Conservation (phyloP, 2,888 invertebrate genomes). For the Chaitophorus viminalis region DNA sequence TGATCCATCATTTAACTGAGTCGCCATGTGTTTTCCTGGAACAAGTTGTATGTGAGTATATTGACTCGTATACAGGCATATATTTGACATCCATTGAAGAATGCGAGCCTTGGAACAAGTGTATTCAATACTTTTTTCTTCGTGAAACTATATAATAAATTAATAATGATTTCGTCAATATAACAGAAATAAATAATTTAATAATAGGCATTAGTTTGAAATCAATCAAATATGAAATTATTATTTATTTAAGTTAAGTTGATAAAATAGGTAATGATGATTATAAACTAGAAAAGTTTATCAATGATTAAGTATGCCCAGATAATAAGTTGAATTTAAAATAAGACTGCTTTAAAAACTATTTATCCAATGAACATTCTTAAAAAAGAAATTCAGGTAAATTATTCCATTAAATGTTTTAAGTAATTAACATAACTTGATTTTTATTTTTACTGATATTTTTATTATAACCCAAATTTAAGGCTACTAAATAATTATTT, state of each 20-base stretch:
- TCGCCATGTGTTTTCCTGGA: conserved; percentile 13
- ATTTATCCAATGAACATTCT: no score
- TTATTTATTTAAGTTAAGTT: neutral
- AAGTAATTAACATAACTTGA: no score
- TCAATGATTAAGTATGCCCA: no score
- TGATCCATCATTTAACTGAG: conserved; percentile 21
- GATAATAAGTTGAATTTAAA: no score
- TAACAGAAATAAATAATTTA: neutral
- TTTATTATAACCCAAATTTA: no score
- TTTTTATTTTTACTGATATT: no score
- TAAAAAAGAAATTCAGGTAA: no score
- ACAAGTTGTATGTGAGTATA: neutral
- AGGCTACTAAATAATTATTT: no score
- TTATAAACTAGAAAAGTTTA: no score
- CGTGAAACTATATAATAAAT: conserved; percentile 33
- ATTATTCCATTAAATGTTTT: no score
- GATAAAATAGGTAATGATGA: no score
- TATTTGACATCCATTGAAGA: conserved; percentile 53
- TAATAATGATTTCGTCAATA: neutral
- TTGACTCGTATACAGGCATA: neutral
- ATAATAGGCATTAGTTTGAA: neutral
- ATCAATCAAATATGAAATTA: neutral
- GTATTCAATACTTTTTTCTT: neutral
- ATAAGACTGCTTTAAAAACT: no score
- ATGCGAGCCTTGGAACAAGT: conserved; percentile 37